Evolutionary conservation across 2,797 vertebrate species (phyloP), one percentile per base, ranked within the genome.

Genomic region (Cuculus canorus): DNA sequence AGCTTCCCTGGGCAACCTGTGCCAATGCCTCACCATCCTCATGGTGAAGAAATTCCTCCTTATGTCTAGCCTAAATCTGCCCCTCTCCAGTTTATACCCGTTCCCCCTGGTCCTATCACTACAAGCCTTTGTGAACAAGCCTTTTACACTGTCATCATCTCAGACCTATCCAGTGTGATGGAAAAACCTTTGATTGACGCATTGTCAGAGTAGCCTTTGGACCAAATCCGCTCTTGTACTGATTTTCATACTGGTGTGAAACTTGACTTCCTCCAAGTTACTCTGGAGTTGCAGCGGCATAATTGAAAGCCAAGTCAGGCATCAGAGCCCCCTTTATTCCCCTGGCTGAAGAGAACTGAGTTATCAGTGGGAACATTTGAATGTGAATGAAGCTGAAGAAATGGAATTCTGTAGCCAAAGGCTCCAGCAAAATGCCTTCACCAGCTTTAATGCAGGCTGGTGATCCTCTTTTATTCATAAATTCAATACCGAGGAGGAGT

Each of bases 361-460:
- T 94, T 94, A 86, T 96, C 86, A 90, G n/a, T 45, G 48, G 59
- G 91, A 93, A 91, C 81, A 95, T 95, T 90, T 96, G 79, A 96
- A 95, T 95, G 86, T 88, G 90, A 96, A 96, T 90, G 79, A 93
- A 95, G 88, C 77, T 64, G 82, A 84, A 96, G 82, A 93, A 92
- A 94, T 75, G 47, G 86, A 95, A 96, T 95, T 95, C 83, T 92
- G 79, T 93, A 92, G 92, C 84, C 90, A 94, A 95, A 95, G 70
- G 77, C 92, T 90, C 65, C 50, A 80, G 43, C 2, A 21, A 84
- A 93, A 82, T 0, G 14, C 86, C 73, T 82, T 94, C 48, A 63
- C 73, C 30, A 63, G 57, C 25, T 80, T 92, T 82, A 68, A 59
- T 5, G 19, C 24, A 82, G 76, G 56, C 65, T 91, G 79, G 70